A percentile compares a stretch with the other conserved stretches of the same genome.
These are phyloP conservation scores for Felis chaus DNA, from an alignment of 2,113 vertebrate species.

Conservation along the genomic window DNA sequence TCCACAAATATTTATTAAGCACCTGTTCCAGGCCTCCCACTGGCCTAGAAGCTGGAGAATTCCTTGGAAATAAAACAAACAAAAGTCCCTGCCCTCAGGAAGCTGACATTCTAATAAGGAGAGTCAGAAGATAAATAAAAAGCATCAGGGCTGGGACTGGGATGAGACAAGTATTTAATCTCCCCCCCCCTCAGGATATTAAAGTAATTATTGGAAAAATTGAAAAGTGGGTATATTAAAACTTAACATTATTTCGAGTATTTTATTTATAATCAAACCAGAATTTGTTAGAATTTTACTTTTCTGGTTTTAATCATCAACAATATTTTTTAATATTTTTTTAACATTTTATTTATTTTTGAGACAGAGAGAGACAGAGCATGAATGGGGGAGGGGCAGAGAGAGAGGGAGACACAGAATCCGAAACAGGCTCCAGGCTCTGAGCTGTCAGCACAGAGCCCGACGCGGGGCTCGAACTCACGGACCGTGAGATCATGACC, in stretches of 20 bases:
- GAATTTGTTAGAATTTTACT: background rate
- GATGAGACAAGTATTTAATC: background rate
- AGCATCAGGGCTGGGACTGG: background rate
- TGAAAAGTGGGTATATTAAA: background rate
- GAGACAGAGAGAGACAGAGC: too few relatives aligned
- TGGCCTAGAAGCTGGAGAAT: background rate
- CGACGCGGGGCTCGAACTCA: too few relatives aligned
- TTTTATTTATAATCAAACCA: background rate
- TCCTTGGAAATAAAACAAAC: background rate
- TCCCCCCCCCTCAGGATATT: fast-evolving
- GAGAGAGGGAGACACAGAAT: too few relatives aligned
- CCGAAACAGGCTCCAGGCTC: too few relatives aligned
- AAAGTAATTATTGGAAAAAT: background rate
- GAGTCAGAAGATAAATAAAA: background rate
- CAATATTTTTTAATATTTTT: background rate
- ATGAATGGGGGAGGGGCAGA: too few relatives aligned
- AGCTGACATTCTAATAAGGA: background rate
- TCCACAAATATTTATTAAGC: background rate
- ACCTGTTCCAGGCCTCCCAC: background rate
- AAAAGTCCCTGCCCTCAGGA: background rate
- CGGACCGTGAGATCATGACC: too few relatives aligned
- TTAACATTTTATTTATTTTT: too few relatives aligned
- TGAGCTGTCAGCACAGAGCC: too few relatives aligned
- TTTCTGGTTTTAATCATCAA: background rate
- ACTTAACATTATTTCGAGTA: background rate